Conservation (phyloP, 2,797 vertebrate genomes). For the Graptemys geographica region DNA sequence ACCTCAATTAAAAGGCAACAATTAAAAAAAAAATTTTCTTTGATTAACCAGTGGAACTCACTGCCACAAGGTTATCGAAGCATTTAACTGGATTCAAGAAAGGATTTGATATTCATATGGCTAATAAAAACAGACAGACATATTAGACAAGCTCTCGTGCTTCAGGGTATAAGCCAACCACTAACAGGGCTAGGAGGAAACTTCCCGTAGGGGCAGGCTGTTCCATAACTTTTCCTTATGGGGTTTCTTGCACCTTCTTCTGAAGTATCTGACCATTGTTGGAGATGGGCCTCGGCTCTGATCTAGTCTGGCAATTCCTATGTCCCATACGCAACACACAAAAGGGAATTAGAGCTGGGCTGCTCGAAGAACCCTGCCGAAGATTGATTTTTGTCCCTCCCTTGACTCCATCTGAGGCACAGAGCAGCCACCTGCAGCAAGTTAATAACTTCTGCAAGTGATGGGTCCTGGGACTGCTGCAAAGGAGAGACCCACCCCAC, state of each 20-base stretch:
- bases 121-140: not conserved
- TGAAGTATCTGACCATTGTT: not conserved
- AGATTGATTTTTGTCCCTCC: accelerated
- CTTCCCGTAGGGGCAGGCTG: not conserved
- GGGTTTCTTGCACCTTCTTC: not conserved
- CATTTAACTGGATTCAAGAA: not conserved
- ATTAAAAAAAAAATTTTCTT: not conserved
- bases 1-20: not conserved
- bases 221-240: not conserved
- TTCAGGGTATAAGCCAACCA: not conserved
- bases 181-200: accelerated
- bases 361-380: not conserved
- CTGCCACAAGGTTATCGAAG: accelerated
- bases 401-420: not conserved
- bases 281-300: accelerated
- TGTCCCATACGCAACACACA: accelerated
- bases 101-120: not conserved
- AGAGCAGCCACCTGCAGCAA: not conserved
- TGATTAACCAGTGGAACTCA: not conserved
- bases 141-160: not conserved
- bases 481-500: accelerated
- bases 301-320: not conserved
- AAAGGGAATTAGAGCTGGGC: not conserved
- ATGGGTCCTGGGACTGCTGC: not conserved
- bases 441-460: not conserved